Evolutionary conservation across 1,140 invertebrate genomes (phyloP), one percentile per base, ranked within the genome.

Genomic region (Drosophila lacertosa): DNA sequence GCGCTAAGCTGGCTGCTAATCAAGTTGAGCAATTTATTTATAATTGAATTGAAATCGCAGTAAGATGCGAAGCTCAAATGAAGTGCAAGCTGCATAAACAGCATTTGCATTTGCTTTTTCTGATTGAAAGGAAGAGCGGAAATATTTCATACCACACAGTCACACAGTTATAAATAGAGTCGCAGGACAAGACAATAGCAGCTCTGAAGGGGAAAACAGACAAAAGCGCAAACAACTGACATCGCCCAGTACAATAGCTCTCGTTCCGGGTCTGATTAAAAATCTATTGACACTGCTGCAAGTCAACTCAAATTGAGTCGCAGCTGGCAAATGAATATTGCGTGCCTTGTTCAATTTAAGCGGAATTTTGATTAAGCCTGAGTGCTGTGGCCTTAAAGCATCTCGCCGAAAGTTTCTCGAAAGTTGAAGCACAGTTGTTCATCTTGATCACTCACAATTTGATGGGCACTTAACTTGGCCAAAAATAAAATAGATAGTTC

Each of bases 231-330:
- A 20, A 60, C 20, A 48, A 60, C 33, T 47, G 37, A 35, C 40
- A 4, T 35, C 16, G 20, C 4, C 20, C 20, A 29, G 26, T 7
- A 29, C 26, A 29, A 29, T 29, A 29, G 26, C 7, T 29, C 26
- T 29, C 6, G 26, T 7, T 54, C 4, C 16, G 18, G 51, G 53
- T 74, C 57, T 74, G 65, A 77, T 75, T 59, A 67, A 51, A 54
- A 75, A 58, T 70, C 64, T 84, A 79, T 80, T 86, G 64, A 80
- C 81, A 70, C 53, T 71, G 55, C 32, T 54, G 29, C 15, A 22
- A 13, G 9, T 42, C 32, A n/a, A n/a, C n/a, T n/a, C n/a, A n/a
- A n/a, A n/a, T n/a, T n/a, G 9, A 11, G 16, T 10, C n/a, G 26
- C 13, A 64, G 22, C 15, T 24, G 29, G 40, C 40, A 53, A 60